Percentiles rank a stretch among this genome's conserved stretches.
Evolutionary conservation across 2,797 vertebrate genomes (phyloP).

Genomic region (Taenioides sp.): DNA sequence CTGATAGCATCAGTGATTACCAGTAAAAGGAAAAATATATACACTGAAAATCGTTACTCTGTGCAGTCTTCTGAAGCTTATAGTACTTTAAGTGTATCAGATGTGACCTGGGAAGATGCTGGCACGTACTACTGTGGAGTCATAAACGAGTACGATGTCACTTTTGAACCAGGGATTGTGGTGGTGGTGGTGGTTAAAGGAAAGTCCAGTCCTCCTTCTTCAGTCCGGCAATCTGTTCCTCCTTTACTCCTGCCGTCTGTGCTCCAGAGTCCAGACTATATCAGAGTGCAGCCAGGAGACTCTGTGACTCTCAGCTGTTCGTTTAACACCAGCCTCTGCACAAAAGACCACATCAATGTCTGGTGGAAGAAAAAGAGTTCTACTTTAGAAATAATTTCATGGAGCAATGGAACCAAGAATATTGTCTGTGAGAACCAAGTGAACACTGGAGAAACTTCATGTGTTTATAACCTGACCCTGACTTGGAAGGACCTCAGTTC

Average conservation of each 20-base stretch:
- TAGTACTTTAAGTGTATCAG: neutral
- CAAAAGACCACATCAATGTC: constrained; percentile 30
- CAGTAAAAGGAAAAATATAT: too few species aligned
- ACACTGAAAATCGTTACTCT: neutral
- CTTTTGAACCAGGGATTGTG: neutral
- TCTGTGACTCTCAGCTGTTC: constrained; percentile 41
- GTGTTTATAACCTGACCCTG: neutral
- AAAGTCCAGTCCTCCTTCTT: neutral
- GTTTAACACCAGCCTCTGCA: constrained; percentile 29
- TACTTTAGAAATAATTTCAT: constrained; percentile 16
- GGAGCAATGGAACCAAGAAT: neutral
- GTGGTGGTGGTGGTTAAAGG: neutral
- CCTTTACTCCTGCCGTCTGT: neutral
- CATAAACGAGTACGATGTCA: neutral
- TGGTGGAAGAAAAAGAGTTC: constrained; percentile 1
- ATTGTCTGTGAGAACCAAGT: neutral
- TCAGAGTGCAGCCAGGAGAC: constrained; percentile 26
- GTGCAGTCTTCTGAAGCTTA: neutral
- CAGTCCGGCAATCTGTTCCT: neutral
- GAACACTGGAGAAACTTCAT: neutral
- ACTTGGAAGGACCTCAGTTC: neutral
- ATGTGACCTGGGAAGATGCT: neutral
- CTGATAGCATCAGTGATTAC: neutral
- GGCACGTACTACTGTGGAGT: constrained; percentile 2
- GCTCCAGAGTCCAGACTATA: neutral